Percentiles rank a stretch among this genome's conserved stretches.
Evolutionary conservation across 2,888 invertebrate genomes (phyloP).

Genomic region (Pinctada fucata): DNA sequence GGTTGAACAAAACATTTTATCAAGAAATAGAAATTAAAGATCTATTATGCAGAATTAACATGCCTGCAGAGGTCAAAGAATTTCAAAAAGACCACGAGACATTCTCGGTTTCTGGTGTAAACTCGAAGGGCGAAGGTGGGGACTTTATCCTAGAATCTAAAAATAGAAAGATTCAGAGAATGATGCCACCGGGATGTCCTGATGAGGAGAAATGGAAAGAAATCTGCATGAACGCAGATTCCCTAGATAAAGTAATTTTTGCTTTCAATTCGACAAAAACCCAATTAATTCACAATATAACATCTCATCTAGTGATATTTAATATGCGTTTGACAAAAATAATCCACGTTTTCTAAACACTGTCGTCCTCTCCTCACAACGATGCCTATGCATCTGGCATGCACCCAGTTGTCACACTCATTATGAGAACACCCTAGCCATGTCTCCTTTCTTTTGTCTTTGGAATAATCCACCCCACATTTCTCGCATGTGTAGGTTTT

Average conservation of each 20-base stretch:
- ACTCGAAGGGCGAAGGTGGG: conserved; percentile 33
- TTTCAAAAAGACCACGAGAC: conserved; percentile 23
- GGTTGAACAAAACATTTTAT: conserved; percentile 25
- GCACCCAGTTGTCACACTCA: conserved; percentile 13
- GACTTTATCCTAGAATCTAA: conserved; percentile 35
- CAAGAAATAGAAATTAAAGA: conserved; percentile 26
- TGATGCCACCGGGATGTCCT: conserved; percentile 34
- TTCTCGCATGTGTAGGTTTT: not conserved
- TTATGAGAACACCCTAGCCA: conserved; percentile 16
- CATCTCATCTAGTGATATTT: not conserved
- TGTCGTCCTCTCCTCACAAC: not conserved
- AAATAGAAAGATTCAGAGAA: conserved; percentile 26
- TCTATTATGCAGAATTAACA: conserved; percentile 17
- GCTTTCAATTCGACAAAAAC: not conserved
- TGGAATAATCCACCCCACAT: not conserved
- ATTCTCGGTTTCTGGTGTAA: conserved; percentile 18
- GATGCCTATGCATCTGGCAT: not conserved
- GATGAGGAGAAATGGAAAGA: conserved; percentile 24
- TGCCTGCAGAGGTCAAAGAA: not conserved
- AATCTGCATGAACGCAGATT: conserved; percentile 33
- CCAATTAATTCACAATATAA: not conserved
- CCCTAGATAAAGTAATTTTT: conserved; percentile 25
- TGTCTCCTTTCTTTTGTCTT: not conserved
- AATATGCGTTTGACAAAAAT: not conserved
- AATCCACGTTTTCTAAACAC: not conserved